Conservation (phyloP, 2,797 vertebrate genomes). For the Anableps anableps region DNA sequence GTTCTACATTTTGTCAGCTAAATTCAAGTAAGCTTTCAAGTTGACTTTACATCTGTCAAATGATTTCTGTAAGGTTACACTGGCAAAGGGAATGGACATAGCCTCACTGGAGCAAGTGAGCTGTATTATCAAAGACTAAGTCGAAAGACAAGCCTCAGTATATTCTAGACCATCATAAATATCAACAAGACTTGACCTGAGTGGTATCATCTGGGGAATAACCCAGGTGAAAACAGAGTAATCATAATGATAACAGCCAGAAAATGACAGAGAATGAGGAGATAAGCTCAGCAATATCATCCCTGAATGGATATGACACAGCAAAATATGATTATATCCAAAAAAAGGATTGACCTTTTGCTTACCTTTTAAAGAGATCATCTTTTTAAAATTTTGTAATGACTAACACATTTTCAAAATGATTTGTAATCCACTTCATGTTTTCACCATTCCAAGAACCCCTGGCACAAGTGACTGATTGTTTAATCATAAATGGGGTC, state of each 20-base stretch:
- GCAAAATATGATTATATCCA: background rate
- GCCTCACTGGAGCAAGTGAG: no score
- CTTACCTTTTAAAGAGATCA: background rate
- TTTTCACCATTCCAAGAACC: background rate
- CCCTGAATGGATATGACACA: background rate
- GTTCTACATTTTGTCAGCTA: no score
- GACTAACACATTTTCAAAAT: background rate
- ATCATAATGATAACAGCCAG: background rate
- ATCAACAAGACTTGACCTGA: no score
- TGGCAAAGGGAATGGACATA: no score
- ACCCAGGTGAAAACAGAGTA: background rate
- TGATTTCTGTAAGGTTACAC: no score
- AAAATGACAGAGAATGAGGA: background rate
- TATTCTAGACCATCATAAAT: no score
- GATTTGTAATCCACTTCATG: background rate
- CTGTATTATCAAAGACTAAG: no score
- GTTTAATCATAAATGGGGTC: background rate
- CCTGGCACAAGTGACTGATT: background rate
- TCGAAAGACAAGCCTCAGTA: background rate
- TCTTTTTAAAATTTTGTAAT: background rate
- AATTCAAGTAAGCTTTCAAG: no score
- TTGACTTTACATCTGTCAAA: no score
- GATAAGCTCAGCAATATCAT: background rate
- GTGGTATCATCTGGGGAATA: background rate
- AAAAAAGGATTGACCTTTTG: background rate